A percentile compares a stretch with the other conserved stretches of the same genome.
Evolutionary conservation across 2,113 vertebrate species (phyloP).

Genomic region (Myotis davidii): DNA sequence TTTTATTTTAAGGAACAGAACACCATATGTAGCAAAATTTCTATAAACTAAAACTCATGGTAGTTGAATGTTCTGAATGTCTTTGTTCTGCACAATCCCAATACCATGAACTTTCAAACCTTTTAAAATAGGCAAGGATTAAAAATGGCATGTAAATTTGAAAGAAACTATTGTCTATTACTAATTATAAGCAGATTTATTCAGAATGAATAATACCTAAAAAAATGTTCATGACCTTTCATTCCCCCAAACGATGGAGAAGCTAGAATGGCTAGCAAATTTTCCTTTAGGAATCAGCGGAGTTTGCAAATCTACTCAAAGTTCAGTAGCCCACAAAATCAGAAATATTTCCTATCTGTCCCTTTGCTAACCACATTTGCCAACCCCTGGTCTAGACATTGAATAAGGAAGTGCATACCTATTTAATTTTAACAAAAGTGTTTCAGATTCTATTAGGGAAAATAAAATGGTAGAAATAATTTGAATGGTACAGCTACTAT

Average conservation of each 20-base stretch:
- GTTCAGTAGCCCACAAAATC: background rate
- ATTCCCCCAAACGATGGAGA: background rate
- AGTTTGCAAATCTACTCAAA: slow-evolving; percentile 1
- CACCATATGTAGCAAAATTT: background rate
- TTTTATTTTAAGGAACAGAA: slow-evolving; percentile 49
- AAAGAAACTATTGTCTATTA: slow-evolving; percentile 71
- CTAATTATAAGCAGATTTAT: slow-evolving; percentile 77
- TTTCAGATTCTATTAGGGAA: background rate
- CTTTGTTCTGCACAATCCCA: slow-evolving; percentile 59
- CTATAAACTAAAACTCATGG: slow-evolving; percentile 54
- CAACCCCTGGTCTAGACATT: background rate
- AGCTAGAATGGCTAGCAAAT: slow-evolving; percentile 35
- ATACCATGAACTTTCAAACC: slow-evolving; percentile 72
- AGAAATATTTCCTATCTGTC: background rate
- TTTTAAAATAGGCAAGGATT: slow-evolving; percentile 67
- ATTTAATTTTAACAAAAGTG: background rate
- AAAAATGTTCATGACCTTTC: slow-evolving; percentile 67
- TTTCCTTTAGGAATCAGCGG: slow-evolving; percentile 35
- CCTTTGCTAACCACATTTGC: background rate
- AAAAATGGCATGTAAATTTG: slow-evolving; percentile 64
- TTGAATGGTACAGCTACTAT: background rate
- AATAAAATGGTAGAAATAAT: background rate
- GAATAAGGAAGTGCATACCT: background rate
- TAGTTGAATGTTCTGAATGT: slow-evolving; percentile 51
- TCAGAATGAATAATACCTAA: slow-evolving; percentile 69